Base-by-base conservation (phyloP, 2,888 invertebrate species). In the Caprella mutica region DNA sequence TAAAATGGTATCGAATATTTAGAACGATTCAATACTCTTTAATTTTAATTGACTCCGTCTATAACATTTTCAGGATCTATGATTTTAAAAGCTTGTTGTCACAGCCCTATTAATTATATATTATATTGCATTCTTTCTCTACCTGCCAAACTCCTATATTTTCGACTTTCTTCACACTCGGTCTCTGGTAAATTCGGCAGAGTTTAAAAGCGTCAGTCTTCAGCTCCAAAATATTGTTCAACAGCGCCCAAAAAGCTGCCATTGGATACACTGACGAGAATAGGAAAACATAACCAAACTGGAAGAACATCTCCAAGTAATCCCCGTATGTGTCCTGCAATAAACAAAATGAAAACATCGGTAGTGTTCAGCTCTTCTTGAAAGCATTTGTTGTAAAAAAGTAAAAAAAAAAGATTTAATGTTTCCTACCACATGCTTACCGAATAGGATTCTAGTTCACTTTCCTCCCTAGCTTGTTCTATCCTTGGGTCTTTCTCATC, bases 101-200 rank as follows among this genome's bases (percentile, higher is more conserved):
- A n/a, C n/a, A n/a, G n/a, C n/a, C n/a, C n/a, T n/a, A n/a, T n/a
- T n/a, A n/a, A n/a, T n/a, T n/a, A n/a, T n/a, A n/a, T n/a, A n/a
- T n/a, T n/a, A n/a, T n/a, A n/a, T n/a, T n/a, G n/a, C n/a, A n/a
- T n/a, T n/a, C n/a, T n/a, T n/a, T n/a, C n/a, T 33, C 12, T 33
- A 83, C 81, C 77, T 84, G 83, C 85, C 85, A 85, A 26, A 84
- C 84, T n/a, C 85, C 82, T 65, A 81, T 83, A 68, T 82, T 80
- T 68, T 81, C 81, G 17, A 82, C 80, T 54, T 79, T 76, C 59
- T 80, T 77, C 1, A 80, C 77, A 70, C 81, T 79, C 0, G 86
- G 85, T 35, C 85, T 74, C 69, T 82, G 81, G 68, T 78, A 81
- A 48, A 84, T 78, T 67, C 80, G 77, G 69, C 84, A 84, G 59